Evolutionary conservation across 2,113 vertebrate genomes (phyloP).

Genomic region (Dipodomys ordii): DNA sequence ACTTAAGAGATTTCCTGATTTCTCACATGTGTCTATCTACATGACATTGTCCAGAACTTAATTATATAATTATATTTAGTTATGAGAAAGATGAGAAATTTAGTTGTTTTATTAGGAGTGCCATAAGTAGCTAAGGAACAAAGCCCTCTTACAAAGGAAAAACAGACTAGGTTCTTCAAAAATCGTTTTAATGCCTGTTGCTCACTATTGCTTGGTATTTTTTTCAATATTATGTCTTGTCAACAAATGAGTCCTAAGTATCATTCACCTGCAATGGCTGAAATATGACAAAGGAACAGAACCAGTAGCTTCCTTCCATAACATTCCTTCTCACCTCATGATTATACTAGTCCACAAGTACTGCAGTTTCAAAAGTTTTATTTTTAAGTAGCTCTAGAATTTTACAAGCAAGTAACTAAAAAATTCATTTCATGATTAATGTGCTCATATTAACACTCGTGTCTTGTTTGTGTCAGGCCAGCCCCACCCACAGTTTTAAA

Average conservation of each 20-base stretch:
- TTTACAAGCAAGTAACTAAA: slow-evolving; percentile 77
- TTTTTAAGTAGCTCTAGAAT: slow-evolving; percentile 80
- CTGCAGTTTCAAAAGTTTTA: slow-evolving; percentile 70
- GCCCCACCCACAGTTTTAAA: slow-evolving; percentile 84
- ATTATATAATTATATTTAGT: not conserved
- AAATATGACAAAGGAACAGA: not conserved
- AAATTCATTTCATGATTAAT: slow-evolving; percentile 85
- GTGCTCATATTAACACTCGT: slow-evolving; percentile 83
- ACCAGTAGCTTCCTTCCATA: not conserved
- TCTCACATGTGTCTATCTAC: not conserved
- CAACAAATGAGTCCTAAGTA: not conserved
- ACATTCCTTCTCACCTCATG: not conserved
- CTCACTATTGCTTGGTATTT: not conserved
- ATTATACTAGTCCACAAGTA: not conserved
- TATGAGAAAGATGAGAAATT: not conserved
- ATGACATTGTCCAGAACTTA: slow-evolving; percentile 24
- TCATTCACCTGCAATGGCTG: not conserved
- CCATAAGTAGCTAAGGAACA: not conserved
- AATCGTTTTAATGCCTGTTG: not conserved
- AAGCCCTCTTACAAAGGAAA: not conserved
- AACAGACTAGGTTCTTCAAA: not conserved
- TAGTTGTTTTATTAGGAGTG: not conserved
- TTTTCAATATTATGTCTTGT: not conserved
- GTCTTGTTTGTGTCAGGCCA: slow-evolving; percentile 84
- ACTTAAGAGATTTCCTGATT: slow-evolving; percentile 17